These are phyloP conservation scores for Arizona elegans DNA, from an alignment of 2,113 vertebrate genomes.

Conservation along the genomic window DNA sequence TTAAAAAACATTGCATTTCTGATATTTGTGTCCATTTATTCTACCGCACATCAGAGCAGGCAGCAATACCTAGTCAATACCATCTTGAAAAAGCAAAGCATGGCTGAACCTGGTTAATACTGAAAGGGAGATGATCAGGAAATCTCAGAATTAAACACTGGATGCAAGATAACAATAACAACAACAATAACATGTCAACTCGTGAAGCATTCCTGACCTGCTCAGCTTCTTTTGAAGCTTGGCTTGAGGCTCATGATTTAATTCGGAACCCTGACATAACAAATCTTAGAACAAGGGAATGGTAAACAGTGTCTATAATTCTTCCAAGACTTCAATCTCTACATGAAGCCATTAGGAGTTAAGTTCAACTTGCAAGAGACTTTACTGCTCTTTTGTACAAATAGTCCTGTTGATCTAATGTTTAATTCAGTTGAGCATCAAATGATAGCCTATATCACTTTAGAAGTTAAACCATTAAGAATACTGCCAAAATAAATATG, in stretches of 20 bases:
- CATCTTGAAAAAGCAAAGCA: background rate
- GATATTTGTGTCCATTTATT: background rate
- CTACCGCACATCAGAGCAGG: background rate
- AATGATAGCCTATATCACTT: background rate
- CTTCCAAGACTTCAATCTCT: background rate
- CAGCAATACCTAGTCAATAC: background rate
- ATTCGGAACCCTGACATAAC: background rate
- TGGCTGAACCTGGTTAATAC: background rate
- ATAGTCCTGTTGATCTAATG: background rate
- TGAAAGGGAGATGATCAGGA: background rate
- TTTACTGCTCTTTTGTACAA: background rate
- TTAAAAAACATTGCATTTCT: background rate
- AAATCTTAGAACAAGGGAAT: background rate
- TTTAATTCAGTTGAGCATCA: background rate
- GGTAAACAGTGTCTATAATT: background rate
- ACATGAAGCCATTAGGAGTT: background rate
- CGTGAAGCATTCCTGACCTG: too few species aligned
- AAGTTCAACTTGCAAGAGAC: background rate
- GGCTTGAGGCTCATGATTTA: too few species aligned
- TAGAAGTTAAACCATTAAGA: background rate
- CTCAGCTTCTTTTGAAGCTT: too few species aligned
- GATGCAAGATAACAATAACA: background rate
- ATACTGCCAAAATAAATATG: background rate
- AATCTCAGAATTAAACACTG: background rate
- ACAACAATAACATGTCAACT: background rate